Base-by-base conservation (phyloP, 2,113 vertebrate species). In the Litocranius walleri region DNA sequence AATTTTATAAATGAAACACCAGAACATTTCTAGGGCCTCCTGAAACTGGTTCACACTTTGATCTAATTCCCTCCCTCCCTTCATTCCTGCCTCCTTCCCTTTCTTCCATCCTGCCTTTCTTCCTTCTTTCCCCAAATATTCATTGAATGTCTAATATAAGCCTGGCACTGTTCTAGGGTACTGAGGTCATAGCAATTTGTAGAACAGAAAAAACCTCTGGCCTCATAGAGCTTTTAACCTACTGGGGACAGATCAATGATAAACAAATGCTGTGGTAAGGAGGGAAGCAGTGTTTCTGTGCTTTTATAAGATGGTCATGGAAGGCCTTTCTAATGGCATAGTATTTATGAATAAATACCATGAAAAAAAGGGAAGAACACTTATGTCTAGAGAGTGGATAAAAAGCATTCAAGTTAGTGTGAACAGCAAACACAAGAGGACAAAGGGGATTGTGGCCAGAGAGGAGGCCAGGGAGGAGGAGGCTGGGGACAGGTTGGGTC, bases 51-150 rank as follows among this genome's bases (percentile, higher is more conserved):
- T 2, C 4, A 64, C 4, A 64, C 16, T 83, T 92, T 64, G 45
- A 59, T 29, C 16, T 78, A 36, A 52, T 81, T 57, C 3, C 9
- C 30, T 82, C 17, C 67, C 17, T 81, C 12, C 50, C 13, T 36
- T 14, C 15, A 3, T 93, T 13, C 6, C 21, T 62, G 0, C 45
- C 14, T 78, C 10, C 2, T 8, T 62, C 9, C 43, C 11, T 62
- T 43, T 30, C 15, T 61, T 52, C 33, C 56, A 30, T 29, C 29
- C 59, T 61, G 29, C 56, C 54, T 88, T 56, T 56, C 30, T 83
- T 19, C n/a, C 80, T 81, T 48, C 54, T 74, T 91, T n/a, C 36
- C 27, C 36, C n/a, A 95, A 91, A 57, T 95, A 80, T 82, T 85
- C 91, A 21, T 5, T 86, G 30, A 93, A 92, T 83, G n/a, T 7